Evolutionary conservation across 1,140 invertebrate species (phyloP).

Genomic region (Gonatopus flavifemur): DNA sequence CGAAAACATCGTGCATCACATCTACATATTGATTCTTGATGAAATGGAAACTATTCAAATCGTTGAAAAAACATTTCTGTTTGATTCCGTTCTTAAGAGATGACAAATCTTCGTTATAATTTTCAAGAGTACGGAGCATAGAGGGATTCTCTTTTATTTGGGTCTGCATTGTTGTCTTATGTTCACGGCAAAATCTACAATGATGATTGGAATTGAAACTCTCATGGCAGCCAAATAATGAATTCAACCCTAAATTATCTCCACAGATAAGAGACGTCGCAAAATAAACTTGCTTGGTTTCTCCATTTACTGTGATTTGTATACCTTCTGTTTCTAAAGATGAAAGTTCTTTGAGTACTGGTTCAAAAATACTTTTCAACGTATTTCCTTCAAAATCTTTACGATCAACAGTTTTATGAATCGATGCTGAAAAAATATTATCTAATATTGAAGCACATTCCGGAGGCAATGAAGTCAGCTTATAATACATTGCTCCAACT

Average conservation of each 20-base stretch:
- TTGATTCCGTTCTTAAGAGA: neutral
- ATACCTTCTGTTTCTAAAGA: conserved; percentile 14
- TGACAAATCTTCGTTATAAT: neutral
- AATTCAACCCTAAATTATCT: conserved; percentile 14
- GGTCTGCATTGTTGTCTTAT: neutral
- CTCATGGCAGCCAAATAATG: conserved; percentile 7
- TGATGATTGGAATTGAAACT: conserved; percentile 10
- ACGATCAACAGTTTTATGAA: conserved; percentile 11
- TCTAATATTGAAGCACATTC: conserved; percentile 13
- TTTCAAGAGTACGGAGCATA: conserved; percentile 3
- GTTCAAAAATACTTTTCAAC: conserved; percentile 7
- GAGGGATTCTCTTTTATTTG: conserved; percentile 1
- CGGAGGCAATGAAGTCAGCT: conserved; percentile 16
- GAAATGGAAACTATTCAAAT: conserved; percentile 4
- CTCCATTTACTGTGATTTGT: conserved; percentile 1
- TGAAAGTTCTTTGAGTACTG: conserved; percentile 14
- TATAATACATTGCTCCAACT: conserved; percentile 14
- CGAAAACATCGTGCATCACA: conserved; percentile 16
- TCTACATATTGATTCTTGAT: conserved; percentile 10
- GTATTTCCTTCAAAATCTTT: conserved; percentile 4
- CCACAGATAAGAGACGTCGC: conserved; percentile 1
- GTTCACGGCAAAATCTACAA: conserved; percentile 6
- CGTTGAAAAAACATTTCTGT: conserved; percentile 1
- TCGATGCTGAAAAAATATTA: conserved; percentile 18
- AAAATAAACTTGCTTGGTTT: conserved; percentile 8